Evolutionary conservation across 2,797 vertebrate genomes (phyloP), one percentile per base, ranked within the genome.

Genomic region (Gallinago solitaria): DNA sequence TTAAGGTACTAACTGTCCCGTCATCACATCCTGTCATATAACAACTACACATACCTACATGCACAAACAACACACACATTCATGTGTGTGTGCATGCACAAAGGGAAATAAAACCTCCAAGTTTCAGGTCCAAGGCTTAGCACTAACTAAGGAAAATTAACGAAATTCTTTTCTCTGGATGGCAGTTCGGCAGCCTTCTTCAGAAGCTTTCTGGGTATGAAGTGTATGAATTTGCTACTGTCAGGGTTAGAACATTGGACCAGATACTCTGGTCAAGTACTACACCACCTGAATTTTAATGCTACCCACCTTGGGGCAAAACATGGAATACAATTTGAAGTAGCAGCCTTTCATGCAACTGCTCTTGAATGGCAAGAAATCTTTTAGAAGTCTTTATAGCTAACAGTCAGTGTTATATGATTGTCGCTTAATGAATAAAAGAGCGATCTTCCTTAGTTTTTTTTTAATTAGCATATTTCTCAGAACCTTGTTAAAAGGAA

Each of bases 361-460:
- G 27, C 9, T 69, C 65, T 90, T 82, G 51, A 92, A 70, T 30
- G 51, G 28, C 51, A 53, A 90, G 16, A 37, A 93, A 93, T 90
- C 67, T 93, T 59, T 90, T 83, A 56, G 9, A 68, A 78, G 45
- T 19, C 21, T 92, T 90, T 87, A 32, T 25, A 91, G n/a, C 23
- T 85, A 73, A 50, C 11, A 65, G 41, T 48, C 15, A 9, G 32
- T 76, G n/a, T 47, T 79, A 74, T 19, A 63, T 32, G 57, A 65
- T 59, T 91, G 70, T 85, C n/a, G 56, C 16, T 87, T 83, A 87
- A 90, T 80, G 35, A 76, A 76, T 77, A 68, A 87, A 92, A 89
- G 28, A 91, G 41, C 60, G 41, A 5, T 11, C 87, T 87, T 86
- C 33, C 53, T 28, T 63, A 32, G 19, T 73, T 83, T 53, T 90